A percentile compares a stretch with the other conserved stretches of the same genome.
phyloP scores from a whole-genome alignment of 2,797 vertebrate species.

The Lacerta bilineata region DNA sequence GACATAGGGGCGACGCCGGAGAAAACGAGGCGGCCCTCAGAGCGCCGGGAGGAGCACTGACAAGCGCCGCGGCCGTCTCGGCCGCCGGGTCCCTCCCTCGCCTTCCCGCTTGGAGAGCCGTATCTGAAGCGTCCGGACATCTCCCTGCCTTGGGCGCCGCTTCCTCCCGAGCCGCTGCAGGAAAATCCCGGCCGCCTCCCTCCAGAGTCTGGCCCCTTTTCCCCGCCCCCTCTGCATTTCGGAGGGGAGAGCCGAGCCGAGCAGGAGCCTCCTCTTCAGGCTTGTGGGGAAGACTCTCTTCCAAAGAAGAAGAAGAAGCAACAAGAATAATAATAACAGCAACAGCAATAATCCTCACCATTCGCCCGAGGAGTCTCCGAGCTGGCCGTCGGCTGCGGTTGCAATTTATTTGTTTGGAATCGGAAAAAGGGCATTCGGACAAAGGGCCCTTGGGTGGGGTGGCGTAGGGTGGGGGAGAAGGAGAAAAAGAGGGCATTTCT shows the following conservation, averaged over 20 bases:
- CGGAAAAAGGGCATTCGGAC: constrained; percentile 30
- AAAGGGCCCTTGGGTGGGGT: constrained; percentile 49
- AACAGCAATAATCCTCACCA: not conserved
- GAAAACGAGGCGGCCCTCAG: not conserved
- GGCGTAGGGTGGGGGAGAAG: constrained; percentile 7
- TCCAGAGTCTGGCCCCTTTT: not conserved
- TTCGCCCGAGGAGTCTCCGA: not conserved
- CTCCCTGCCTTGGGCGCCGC: not conserved
- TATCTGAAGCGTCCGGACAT: constrained; percentile 48
- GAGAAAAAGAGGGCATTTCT: constrained; percentile 40
- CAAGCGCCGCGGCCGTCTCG: not conserved
- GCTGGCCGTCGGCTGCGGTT: not conserved
- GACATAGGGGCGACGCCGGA: not conserved
- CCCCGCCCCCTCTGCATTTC: not conserved
- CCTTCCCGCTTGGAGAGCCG: not conserved
- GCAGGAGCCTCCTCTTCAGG: not conserved
- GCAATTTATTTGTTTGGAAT: not conserved
- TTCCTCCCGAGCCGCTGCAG: constrained; percentile 16
- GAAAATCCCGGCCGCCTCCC: constrained; percentile 25
- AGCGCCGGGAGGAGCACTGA: not conserved
- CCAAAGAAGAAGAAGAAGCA: not conserved
- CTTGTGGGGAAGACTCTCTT: not conserved
- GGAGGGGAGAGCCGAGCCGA: not conserved
- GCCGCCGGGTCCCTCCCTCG: not conserved
- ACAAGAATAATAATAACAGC: not conserved